Evolutionary conservation across 2,113 vertebrate genomes (phyloP).

Genomic region (Hyperopisus bebe): DNA sequence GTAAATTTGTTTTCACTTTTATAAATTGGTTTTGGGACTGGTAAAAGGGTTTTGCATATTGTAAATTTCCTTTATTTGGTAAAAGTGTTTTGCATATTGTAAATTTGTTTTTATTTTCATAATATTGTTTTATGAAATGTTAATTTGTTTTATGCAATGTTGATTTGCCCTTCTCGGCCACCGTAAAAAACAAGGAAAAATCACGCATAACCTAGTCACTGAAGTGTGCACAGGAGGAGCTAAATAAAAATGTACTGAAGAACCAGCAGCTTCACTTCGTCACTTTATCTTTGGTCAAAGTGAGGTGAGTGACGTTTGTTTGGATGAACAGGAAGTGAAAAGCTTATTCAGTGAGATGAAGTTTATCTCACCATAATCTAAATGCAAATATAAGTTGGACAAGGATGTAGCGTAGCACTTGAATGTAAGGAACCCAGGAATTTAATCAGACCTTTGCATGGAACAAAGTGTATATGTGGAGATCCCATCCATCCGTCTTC

Average conservation of each 20-base stretch:
- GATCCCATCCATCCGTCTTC: background rate
- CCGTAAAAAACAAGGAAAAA: no score
- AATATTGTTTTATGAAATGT: no score
- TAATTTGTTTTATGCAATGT: no score
- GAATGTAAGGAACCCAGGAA: background rate
- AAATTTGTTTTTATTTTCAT: no score
- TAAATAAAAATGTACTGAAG: background rate
- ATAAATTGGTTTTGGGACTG: no score
- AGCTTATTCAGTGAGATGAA: background rate
- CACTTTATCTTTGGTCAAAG: background rate
- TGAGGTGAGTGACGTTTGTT: background rate
- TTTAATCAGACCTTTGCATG: background rate
- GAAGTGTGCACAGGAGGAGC: background rate
- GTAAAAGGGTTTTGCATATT: no score
- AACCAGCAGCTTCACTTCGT: background rate
- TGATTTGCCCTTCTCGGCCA: no score
- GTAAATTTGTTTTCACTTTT: no score
- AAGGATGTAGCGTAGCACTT: background rate
- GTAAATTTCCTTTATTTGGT: no score
- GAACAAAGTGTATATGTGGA: background rate
- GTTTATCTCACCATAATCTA: background rate
- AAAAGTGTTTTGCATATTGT: no score
- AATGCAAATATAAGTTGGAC: background rate
- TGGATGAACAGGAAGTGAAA: background rate
- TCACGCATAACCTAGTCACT: background rate